Evolutionary conservation across 2,888 invertebrate genomes (phyloP), one percentile per base, ranked within the genome.

Genomic region (Agriopis marginaria): DNA sequence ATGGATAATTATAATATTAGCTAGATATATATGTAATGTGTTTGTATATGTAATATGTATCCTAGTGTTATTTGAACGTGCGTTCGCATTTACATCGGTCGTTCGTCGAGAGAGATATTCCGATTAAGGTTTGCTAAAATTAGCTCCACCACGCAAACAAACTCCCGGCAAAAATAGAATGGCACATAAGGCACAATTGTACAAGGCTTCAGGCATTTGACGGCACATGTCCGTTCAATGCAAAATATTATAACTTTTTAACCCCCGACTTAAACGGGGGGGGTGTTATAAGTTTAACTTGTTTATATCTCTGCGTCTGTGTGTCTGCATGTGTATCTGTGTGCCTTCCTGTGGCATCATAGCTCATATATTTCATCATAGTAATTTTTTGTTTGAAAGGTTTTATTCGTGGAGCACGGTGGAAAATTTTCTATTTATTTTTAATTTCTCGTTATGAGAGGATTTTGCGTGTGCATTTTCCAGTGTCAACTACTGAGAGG

Each of bases 141-240:
- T 89, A 89, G 84, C 79, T 71, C 81, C 76, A 86, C 87, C 89
- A 89, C 88, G 88, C 89, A 90, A 90, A 89, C 89, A 90, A 88
- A 89, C 89, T 87, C 81, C 74, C 73, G 75, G 74, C 85, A 82
- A 86, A 89, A 89, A 90, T 89, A 89, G 89, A 89, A 82, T 77
- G 82, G 82, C 79, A 82, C 82, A 83, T 87, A 87, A 86, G 85
- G 85, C 84, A 84, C 81, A 82, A 82, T 79, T 79, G 77, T 77
- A 80, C 76, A 69, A 73, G 74, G 76, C 73, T 74, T 69, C 70
- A 75, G 75, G 74, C 74, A 77, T 78, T 77, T 75, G 71, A 68
- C 71, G 73, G 71, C 63, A 71, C 64, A 63, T 42, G 64, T 54
- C 9, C 70, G 54, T 44, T 53, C 54, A 70, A 60, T 67, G 62